Percentiles rank a stretch among this genome's conserved stretches.
phyloP scores from a whole-genome alignment of 2,797 vertebrate species.

The Salarias fasciatus region DNA sequence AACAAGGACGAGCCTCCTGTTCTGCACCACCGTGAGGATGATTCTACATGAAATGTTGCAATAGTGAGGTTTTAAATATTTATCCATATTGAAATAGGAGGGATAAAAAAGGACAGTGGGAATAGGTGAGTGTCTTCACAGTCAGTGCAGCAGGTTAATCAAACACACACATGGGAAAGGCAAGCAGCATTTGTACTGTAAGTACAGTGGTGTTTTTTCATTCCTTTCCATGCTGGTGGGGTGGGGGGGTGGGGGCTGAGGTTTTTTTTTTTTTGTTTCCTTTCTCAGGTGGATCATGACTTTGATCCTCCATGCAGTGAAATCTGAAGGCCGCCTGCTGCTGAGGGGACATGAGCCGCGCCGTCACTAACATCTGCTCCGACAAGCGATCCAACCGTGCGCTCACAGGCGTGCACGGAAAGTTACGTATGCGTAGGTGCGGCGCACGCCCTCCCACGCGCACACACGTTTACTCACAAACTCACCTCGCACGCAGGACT shows the following conservation, averaged over 20 bases:
- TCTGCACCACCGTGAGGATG: slow-evolving; percentile 9
- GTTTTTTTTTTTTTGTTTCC: slow-evolving; percentile 22
- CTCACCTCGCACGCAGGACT: no score
- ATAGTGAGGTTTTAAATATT: slow-evolving; percentile 47
- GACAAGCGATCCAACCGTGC: slow-evolving; percentile 22
- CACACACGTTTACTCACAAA: slow-evolving; percentile 10
- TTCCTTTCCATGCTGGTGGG: slow-evolving; percentile 25
- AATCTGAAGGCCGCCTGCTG: slow-evolving; percentile 54
- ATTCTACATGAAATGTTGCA: slow-evolving; percentile 41
- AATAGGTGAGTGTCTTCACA: no score
- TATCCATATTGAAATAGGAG: slow-evolving; percentile 23
- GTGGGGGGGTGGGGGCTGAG: slow-evolving; percentile 11
- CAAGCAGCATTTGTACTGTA: slow-evolving; percentile 20
- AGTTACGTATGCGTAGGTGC: slow-evolving; percentile 23
- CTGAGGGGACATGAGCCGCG: slow-evolving; percentile 44
- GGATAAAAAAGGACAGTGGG: not conserved
- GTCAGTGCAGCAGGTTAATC: not conserved
- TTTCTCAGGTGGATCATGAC: slow-evolving; percentile 62
- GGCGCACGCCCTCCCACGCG: slow-evolving; percentile 23
- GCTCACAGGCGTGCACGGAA: slow-evolving; percentile 12
- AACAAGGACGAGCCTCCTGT: no score
- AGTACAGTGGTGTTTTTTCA: slow-evolving; percentile 7
- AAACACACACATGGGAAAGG: slow-evolving; percentile 20
- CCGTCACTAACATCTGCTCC: slow-evolving; percentile 64
- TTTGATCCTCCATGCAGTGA: slow-evolving; percentile 66